Evolutionary conservation across 2,113 vertebrate species (phyloP).

Genomic region (Castor canadensis): DNA sequence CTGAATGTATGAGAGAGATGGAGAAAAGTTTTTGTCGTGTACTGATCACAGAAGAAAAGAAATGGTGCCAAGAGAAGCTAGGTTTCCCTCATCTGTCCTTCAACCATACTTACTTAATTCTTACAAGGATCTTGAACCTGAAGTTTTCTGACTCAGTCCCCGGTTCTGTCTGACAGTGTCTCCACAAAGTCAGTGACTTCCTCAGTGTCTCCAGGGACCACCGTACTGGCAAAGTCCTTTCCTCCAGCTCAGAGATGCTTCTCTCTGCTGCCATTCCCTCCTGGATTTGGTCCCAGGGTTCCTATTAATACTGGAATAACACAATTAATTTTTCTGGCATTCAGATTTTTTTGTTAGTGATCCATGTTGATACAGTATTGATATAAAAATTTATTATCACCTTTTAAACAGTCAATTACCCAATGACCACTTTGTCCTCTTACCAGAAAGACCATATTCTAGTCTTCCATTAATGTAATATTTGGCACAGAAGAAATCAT

Average conservation of each 20-base stretch:
- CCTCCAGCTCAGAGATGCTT: rapidly evolving
- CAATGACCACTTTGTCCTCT: neutral
- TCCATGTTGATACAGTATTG: neutral
- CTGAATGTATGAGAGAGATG: neutral
- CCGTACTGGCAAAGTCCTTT: neutral
- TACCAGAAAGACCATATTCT: neutral
- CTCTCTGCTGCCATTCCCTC: neutral
- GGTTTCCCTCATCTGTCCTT: neutral
- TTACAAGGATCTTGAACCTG: neutral
- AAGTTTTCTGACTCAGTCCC: neutral
- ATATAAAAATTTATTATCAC: neutral
- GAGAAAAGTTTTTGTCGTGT: neutral
- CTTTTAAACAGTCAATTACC: neutral
- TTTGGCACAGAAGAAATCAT: neutral
- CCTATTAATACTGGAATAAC: no score
- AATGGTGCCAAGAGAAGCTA: neutral
- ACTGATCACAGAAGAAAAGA: neutral
- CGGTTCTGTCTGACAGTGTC: neutral
- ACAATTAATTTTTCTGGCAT: neutral
- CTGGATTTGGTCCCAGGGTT: neutral
- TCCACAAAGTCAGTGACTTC: neutral
- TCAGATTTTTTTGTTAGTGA: neutral
- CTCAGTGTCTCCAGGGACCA: neutral
- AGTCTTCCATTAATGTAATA: neutral
- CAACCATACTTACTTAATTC: neutral